A percentile compares a stretch with the other conserved stretches of the same genome.
phyloP scores from a whole-genome alignment of 64 coral and sea anemone species.

The Pachyseris speciosa region DNA sequence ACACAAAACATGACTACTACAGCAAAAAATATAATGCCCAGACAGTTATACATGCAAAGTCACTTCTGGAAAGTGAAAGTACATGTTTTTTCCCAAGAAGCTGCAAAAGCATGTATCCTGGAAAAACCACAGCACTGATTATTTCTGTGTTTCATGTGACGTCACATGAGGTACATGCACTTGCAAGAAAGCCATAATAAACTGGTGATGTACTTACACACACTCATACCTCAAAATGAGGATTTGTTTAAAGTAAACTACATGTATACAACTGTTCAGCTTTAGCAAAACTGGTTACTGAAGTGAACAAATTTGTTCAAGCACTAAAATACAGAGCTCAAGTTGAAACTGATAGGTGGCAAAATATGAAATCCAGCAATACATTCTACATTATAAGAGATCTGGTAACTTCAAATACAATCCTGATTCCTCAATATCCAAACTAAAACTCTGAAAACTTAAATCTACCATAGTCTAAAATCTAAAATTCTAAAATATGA shows the following conservation, averaged over 20 bases:
- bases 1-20: neutral
- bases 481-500: too few relatives aligned
- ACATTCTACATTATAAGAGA: neutral
- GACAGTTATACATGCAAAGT: too few relatives aligned
- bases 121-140: neutral
- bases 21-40: neutral
- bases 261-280: neutral
- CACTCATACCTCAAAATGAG: neutral
- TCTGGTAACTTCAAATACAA: neutral
- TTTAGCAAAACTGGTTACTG: neutral
- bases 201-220: neutral
- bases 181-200: neutral
- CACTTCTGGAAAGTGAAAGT: conserved; percentile 1
- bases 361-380: too few relatives aligned
- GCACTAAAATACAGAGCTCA: neutral
- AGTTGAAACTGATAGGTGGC: too few relatives aligned
- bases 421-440: neutral
- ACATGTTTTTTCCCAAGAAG: neutral
- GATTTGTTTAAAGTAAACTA: neutral
- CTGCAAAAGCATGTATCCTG: neutral
- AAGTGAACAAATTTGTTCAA: too few relatives aligned
- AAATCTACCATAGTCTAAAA: too few relatives aligned
- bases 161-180: neutral
- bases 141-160: neutral
- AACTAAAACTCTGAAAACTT: neutral